Base-by-base conservation (phyloP, 2,113 vertebrate genomes). In the Catagonus wagneri region DNA sequence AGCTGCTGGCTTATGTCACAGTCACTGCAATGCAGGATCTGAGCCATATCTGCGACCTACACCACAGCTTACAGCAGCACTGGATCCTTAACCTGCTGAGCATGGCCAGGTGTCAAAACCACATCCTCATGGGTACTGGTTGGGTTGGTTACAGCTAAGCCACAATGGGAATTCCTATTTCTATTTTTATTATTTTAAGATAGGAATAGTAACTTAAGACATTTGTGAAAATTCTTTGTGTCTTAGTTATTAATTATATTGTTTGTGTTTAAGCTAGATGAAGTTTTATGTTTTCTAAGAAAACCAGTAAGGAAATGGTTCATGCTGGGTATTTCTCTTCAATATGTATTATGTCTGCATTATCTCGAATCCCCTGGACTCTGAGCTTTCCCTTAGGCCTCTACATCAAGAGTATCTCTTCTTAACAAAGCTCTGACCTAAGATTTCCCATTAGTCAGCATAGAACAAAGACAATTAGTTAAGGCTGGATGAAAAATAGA, bases 261-360 rank as follows among this genome's bases (percentile, higher is more conserved):
- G 52, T 89, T 7, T 87, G 54, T 58, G 23, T 60, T 89, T 19
- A 86, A 61, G 15, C 17, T 4, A 23, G 39, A 69, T 75, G 52
- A 32, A 80, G 20, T 50, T 93, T 93, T 85, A 14, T 80, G 29
- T 63, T 95, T 93, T 93, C 10, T 69, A 75, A 89, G n/a, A 74
- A 83, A 80, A 63, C 3, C 19, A 93, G 25, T n/a, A 68, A 90
- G 58, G 8, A 93, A 85, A 85, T 75, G 6, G 14, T 91, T 92
- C 15, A 29, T 27, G 0, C 10, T 65, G 60, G 27, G 6, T 25
- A 81, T 86, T 94, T 81, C 25, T 56, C 25, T n/a, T 83, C 54
- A 34, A 63, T 74, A 32, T 80, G 56, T 16, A 71, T 90, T 79
- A 56, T 23, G 89, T 65, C 6, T 74, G 16, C 3, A 68, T 29